Evolutionary conservation across 2,113 vertebrate species (phyloP).

Genomic region (Oreamnos americanus): DNA sequence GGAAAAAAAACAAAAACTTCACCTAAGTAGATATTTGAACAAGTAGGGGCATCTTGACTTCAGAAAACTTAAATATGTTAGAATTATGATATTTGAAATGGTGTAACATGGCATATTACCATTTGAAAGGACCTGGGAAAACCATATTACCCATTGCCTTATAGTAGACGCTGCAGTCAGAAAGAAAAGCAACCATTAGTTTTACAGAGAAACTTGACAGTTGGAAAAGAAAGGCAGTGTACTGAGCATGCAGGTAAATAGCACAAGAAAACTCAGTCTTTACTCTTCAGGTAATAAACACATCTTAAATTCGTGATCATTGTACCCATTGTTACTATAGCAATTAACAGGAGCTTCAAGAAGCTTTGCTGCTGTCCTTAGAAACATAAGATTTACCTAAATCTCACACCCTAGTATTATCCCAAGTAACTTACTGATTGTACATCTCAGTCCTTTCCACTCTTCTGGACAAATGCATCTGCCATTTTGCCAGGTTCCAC

Average conservation of each 20-base stretch:
- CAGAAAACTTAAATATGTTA: not conserved
- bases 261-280: not conserved
- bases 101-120: not conserved
- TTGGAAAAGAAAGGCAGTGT: not conserved
- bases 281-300: not conserved
- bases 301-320: not conserved
- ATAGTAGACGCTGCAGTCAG: not conserved
- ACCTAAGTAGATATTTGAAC: not conserved
- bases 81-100: not conserved
- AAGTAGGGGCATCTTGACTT: not conserved
- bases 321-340: not conserved
- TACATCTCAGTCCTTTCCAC: constrained; percentile 68
- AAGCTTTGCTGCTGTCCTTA: not conserved
- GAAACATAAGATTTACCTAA: not conserved
- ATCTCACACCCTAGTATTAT: not conserved
- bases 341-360: not conserved
- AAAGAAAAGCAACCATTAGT: not conserved
- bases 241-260: not conserved
- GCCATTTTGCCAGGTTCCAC: constrained; percentile 55
- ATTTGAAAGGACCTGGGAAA: not conserved
- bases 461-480: constrained; percentile 65
- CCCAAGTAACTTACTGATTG: constrained; percentile 52
- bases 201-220: constrained; percentile 9
- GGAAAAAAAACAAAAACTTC: not conserved
- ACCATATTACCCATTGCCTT: not conserved